These are phyloP conservation scores for Seladonia tumulorum DNA, from an alignment of 2,888 invertebrate genomes.

Conservation along the genomic window DNA sequence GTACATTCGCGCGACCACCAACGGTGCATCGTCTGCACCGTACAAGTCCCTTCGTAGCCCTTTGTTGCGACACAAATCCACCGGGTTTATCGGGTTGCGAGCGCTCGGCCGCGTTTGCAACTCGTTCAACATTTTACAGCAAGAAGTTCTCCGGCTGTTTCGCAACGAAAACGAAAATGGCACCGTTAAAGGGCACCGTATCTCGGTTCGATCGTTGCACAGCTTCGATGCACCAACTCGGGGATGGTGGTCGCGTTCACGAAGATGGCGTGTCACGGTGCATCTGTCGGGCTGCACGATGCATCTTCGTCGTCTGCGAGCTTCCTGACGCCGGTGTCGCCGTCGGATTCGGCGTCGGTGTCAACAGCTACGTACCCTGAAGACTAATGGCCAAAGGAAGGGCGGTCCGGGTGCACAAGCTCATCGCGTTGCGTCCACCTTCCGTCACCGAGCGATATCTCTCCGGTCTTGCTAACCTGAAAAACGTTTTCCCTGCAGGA, in stretches of 20 bases:
- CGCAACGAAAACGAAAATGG: neutral
- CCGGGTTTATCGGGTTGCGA: neutral
- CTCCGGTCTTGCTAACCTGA: constrained; percentile 89
- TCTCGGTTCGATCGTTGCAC: neutral
- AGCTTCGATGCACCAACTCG: neutral
- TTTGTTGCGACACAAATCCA: neutral
- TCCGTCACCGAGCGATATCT: constrained; percentile 90
- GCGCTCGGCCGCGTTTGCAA: neutral
- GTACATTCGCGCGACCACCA: neutral
- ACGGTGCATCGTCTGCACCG: neutral
- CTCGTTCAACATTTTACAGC: neutral
- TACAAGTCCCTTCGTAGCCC: neutral
- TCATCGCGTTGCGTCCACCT: constrained; percentile 88
- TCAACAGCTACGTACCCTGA: constrained; percentile 87
- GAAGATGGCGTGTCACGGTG: constrained; percentile 73
- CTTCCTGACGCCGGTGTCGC: constrained; percentile 79
- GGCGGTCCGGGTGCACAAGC: constrained; percentile 90
- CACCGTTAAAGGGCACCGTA: neutral
- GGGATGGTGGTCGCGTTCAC: constrained; percentile 67
- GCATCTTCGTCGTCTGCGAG: constrained; percentile 78
- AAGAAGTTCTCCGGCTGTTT: neutral
- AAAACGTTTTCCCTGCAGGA: constrained; percentile 64
- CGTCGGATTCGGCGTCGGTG: constrained; percentile 72
- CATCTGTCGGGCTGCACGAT: constrained; percentile 73
- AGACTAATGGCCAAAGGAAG: constrained; percentile 91